phyloP scores from a whole-genome alignment of 2,888 invertebrate genomes.

The Celastrina argiolus region DNA sequence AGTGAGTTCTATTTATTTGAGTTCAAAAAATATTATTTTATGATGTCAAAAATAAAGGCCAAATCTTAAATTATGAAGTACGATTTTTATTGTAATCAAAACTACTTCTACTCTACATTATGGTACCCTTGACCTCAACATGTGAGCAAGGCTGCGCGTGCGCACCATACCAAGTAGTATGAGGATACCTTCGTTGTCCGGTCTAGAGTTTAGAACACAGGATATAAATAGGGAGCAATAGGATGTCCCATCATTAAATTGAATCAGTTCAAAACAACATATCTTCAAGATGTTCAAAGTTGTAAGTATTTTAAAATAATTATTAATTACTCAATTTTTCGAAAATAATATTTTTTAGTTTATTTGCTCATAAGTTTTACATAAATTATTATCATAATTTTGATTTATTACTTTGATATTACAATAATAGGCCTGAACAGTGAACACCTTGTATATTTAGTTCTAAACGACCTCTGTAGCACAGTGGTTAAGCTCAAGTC shows the following conservation, averaged over 20 bases:
- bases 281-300: constrained; percentile 68
- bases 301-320: constrained; percentile 49
- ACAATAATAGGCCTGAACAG: too few relatives aligned
- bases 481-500: too few relatives aligned
- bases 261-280: constrained; percentile 27
- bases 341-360: background rate
- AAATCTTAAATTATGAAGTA: background rate
- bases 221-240: constrained; percentile 41
- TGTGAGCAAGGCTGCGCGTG: constrained; percentile 61
- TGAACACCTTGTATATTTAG: too few relatives aligned
- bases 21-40: too few relatives aligned
- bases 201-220: constrained; percentile 38
- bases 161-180: constrained; percentile 51
- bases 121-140: constrained; percentile 50
- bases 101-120: constrained; percentile 23
- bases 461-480: too few relatives aligned
- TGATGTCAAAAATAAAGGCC: too few relatives aligned
- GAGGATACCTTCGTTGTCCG: constrained; percentile 65
- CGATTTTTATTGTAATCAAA: constrained; percentile 1
- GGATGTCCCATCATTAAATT: constrained; percentile 36
- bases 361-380: too few relatives aligned
- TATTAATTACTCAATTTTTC: constrained; percentile 16
- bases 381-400: too few relatives aligned
- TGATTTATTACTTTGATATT: too few relatives aligned
- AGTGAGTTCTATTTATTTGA: too few relatives aligned